Percentiles rank a stretch among this genome's conserved stretches.
Conservation (phyloP, 2,113 vertebrate genomes). For the Oxyruncus cristatus region DNA sequence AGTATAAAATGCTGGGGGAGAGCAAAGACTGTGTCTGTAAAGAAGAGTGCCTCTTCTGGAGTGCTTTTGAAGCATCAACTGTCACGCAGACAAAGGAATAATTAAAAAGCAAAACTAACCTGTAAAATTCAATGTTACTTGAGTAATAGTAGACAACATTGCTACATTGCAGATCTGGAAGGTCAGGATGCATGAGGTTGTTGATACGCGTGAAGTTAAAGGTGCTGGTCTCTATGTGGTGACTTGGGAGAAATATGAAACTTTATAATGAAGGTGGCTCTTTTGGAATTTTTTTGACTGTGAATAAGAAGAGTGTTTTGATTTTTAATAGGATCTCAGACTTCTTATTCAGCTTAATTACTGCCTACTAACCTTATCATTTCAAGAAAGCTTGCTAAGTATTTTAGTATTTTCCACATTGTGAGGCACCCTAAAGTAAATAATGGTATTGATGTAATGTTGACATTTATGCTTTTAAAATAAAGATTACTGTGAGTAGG, state of each 20-base stretch:
- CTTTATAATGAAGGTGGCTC: neutral
- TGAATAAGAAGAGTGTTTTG: neutral
- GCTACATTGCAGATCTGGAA: neutral
- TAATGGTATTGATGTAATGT: neutral
- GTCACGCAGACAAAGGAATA: neutral
- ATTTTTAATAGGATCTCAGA: neutral
- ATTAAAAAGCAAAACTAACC: neutral
- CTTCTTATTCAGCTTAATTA: neutral
- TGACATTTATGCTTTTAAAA: conserved; percentile 7
- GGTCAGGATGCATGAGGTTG: neutral
- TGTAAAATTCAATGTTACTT: neutral
- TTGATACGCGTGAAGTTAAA: neutral
- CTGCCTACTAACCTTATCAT: neutral
- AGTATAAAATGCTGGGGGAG: neutral
- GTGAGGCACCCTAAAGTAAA: neutral
- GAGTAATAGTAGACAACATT: neutral
- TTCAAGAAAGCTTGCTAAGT: neutral
- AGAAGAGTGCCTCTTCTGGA: neutral
- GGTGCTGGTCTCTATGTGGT: neutral
- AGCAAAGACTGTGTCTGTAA: neutral
- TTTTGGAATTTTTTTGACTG: neutral
- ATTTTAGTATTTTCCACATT: neutral
- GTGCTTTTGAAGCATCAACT: neutral
- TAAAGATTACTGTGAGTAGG: neutral
- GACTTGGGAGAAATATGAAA: neutral